Evolutionary conservation across 1,140 invertebrate species (phyloP).

Genomic region (Bombus sibiricus): DNA sequence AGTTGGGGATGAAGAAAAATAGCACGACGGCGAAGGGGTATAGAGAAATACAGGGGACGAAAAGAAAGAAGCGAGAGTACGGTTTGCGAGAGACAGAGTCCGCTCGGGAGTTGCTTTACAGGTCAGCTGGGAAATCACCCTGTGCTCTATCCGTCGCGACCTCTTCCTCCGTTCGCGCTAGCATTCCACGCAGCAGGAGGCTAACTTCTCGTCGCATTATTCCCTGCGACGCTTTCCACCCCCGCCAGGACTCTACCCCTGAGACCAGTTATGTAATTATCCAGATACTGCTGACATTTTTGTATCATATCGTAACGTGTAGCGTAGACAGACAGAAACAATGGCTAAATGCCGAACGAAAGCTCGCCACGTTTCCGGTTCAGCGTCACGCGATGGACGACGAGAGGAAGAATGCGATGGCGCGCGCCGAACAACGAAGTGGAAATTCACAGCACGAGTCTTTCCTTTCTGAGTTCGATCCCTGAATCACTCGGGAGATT

Average conservation of each 20-base stretch:
- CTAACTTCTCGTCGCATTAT: slow-evolving; percentile 55
- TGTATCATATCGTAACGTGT: slow-evolving; percentile 72
- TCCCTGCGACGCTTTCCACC: slow-evolving; percentile 12
- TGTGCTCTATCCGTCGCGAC: slow-evolving; percentile 69
- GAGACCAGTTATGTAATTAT: slow-evolving; percentile 78
- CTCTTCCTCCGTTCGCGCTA: slow-evolving; percentile 53
- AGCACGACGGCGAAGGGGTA: not conserved
- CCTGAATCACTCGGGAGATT: not conserved
- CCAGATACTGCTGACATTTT: slow-evolving; percentile 77
- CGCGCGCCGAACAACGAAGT: not conserved
- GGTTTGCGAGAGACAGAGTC: slow-evolving; percentile 65
- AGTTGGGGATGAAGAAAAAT: not conserved
- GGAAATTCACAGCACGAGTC: not conserved
- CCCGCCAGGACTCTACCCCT: slow-evolving; percentile 4
- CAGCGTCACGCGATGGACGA: not conserved
- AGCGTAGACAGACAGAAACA: not conserved
- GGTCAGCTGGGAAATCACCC: slow-evolving; percentile 84
- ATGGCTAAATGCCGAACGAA: slow-evolving; percentile 6
- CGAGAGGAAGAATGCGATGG: too few relatives aligned
- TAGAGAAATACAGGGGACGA: slow-evolving; percentile 35
- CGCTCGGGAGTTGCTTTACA: slow-evolving; percentile 80
- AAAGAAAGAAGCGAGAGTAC: slow-evolving; percentile 38
- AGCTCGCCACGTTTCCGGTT: not conserved
- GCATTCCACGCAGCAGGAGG: slow-evolving; percentile 33
- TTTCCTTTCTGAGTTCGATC: not conserved